phyloP scores from a whole-genome alignment of 2,113 vertebrate species.

The Bucco capensis region DNA sequence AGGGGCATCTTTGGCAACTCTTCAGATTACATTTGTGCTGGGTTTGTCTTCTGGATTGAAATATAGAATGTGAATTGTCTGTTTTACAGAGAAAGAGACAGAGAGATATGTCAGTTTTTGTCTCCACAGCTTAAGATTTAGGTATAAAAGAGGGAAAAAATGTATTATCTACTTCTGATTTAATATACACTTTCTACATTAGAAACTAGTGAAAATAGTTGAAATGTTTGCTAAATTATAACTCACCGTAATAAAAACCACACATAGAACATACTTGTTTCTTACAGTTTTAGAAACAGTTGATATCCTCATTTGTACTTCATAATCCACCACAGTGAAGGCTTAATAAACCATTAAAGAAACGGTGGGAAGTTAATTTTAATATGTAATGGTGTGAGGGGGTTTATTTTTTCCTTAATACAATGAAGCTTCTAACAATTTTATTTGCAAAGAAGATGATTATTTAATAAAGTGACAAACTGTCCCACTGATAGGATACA shows the following conservation, averaged over 20 bases:
- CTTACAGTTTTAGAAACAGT: conserved; percentile 49
- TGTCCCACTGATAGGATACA: conserved; percentile 92
- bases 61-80: background rate
- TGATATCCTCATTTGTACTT: conserved; percentile 58
- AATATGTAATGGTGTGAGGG: conserved; percentile 52
- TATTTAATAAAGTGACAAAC: conserved; percentile 90
- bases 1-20: background rate
- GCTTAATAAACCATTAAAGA: conserved; percentile 65
- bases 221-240: conserved; percentile 19
- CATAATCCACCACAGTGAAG: conserved; percentile 54
- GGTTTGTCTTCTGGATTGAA: background rate
- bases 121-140: background rate
- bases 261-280: conserved; percentile 12
- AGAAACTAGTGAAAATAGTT: background rate
- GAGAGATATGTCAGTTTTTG: background rate
- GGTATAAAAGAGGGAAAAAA: background rate
- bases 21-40: background rate
- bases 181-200: background rate
- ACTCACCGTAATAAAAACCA: background rate
- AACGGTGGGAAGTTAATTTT: conserved; percentile 72
- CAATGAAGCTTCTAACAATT: conserved; percentile 70
- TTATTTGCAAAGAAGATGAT: conserved; percentile 75
- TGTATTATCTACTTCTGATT: too few species aligned
- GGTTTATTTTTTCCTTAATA: conserved; percentile 65
- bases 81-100: background rate